Evolutionary conservation across 2,888 invertebrate genomes (phyloP).

Genomic region (Latrodectus hesperus): DNA sequence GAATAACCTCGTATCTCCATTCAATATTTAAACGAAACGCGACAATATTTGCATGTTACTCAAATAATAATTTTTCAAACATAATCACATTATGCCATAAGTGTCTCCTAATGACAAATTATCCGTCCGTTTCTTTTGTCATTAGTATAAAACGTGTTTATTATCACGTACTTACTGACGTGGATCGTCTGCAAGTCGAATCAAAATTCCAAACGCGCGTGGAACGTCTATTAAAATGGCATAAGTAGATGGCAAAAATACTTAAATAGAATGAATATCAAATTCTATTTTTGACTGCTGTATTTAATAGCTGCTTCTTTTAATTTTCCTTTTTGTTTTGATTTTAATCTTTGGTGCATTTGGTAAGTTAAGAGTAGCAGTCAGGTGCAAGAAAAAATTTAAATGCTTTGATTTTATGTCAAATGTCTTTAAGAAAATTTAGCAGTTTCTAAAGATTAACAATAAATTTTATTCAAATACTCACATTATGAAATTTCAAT

Average conservation of each 20-base stretch:
- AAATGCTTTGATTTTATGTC: too few species aligned
- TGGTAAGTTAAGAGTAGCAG: too few species aligned
- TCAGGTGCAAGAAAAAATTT: too few species aligned
- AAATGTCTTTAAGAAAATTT: too few species aligned
- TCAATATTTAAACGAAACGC: too few species aligned
- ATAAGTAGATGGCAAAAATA: neutral
- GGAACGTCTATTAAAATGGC: neutral
- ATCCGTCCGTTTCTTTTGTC: neutral
- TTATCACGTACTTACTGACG: neutral
- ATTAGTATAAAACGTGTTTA: neutral
- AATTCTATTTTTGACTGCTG: neutral
- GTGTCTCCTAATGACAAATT: neutral
- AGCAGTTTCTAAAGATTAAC: too few species aligned
- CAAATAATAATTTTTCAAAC: neutral
- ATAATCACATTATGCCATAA: neutral
- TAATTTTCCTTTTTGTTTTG: neutral
- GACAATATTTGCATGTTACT: neutral
- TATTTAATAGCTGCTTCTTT: neutral
- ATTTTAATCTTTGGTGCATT: neutral
- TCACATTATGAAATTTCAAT: too few species aligned
- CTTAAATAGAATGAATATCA: neutral
- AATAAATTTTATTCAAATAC: too few species aligned
- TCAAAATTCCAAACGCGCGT: neutral
- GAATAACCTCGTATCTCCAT: too few species aligned
- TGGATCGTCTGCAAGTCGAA: neutral